phyloP scores from a whole-genome alignment of 2,113 vertebrate species.

The Pelusios castaneus region DNA sequence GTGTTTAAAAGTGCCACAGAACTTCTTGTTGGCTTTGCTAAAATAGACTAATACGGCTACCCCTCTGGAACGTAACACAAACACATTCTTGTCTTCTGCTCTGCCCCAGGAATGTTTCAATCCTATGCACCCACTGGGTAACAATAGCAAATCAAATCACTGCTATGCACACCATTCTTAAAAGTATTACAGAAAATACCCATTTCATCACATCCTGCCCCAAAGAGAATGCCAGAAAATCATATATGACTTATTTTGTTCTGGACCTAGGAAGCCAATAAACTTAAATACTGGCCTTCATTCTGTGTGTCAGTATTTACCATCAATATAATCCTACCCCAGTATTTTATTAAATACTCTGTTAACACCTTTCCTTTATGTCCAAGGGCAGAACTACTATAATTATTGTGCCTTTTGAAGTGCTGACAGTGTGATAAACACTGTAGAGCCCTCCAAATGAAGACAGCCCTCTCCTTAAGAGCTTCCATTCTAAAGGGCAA shows the following conservation, averaged over 20 bases:
- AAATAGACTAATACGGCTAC: too few relatives aligned
- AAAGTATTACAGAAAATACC: neutral
- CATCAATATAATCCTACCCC: neutral
- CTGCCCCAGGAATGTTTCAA: too few relatives aligned
- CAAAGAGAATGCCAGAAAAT: neutral
- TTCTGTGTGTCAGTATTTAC: neutral
- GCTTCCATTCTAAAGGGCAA: neutral
- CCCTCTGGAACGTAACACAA: too few relatives aligned
- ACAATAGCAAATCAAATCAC: too few relatives aligned
- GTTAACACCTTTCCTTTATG: neutral
- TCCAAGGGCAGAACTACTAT: neutral
- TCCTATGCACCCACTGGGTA: too few relatives aligned
- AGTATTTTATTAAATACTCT: neutral
- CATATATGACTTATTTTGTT: neutral
- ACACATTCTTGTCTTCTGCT: too few relatives aligned
- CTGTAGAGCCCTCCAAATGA: neutral
- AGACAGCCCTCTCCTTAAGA: constrained; percentile 1
- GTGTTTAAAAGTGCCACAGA: too few relatives aligned
- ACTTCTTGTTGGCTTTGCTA: too few relatives aligned
- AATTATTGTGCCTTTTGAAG: neutral
- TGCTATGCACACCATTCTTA: neutral
- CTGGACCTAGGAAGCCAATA: neutral
- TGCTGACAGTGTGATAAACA: constrained; percentile 19
- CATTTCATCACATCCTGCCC: neutral
- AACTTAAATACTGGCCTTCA: neutral